phyloP scores from a whole-genome alignment of 2,888 invertebrate species.

The Ectemnius cavifrons region DNA sequence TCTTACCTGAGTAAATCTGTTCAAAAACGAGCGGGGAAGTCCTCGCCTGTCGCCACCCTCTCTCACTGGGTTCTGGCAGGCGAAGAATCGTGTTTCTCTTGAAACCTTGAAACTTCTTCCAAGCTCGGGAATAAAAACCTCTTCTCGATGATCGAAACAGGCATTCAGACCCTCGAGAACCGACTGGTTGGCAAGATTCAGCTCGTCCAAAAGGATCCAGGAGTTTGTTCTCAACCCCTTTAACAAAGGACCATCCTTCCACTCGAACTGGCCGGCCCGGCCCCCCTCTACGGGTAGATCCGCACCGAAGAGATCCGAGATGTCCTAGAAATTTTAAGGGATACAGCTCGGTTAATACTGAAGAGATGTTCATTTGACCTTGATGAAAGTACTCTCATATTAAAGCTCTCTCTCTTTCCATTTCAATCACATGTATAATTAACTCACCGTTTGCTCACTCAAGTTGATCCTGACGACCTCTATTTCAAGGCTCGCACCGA shows the following conservation, averaged over 20 bases:
- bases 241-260: constrained; percentile 97
- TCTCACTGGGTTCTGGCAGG: constrained; percentile 97
- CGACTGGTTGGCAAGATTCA: constrained; percentile 98
- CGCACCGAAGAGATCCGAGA: constrained; percentile 98
- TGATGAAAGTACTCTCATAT: no score
- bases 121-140: constrained; percentile 97
- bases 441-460: constrained; percentile 96
- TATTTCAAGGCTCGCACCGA: constrained; percentile 91
- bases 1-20: constrained; percentile 94
- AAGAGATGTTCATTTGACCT: no score
- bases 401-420: no score
- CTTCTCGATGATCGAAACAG: constrained; percentile 97
- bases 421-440: no score
- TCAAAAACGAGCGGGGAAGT: constrained; percentile 96
- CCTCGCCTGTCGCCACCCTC: constrained; percentile 98
- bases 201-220: constrained; percentile 98
- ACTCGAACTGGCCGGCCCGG: constrained; percentile 91
- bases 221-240: constrained; percentile 94
- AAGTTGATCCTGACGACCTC: constrained; percentile 95
- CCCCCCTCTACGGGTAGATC: constrained; percentile 97
- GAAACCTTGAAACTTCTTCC: constrained; percentile 90
- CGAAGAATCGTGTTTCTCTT: constrained; percentile 92
- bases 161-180: constrained; percentile 99
- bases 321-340: constrained; percentile 82
- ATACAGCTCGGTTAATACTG: not conserved